Evolutionary conservation across 2,113 vertebrate species (phyloP).

Genomic region (Bufo gargarizans): DNA sequence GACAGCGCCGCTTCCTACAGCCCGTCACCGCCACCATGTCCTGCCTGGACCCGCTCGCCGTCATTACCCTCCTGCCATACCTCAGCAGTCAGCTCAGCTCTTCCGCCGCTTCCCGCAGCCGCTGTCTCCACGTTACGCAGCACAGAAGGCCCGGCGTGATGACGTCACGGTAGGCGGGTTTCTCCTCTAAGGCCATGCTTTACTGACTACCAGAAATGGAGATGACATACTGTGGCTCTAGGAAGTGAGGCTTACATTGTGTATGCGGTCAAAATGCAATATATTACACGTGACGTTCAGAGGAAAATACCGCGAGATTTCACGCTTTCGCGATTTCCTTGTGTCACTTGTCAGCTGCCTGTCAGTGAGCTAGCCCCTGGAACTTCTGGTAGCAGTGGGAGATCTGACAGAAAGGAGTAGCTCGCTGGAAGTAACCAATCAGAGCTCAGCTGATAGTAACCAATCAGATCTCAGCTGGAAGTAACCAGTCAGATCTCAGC

Average conservation of each 20-base stretch:
- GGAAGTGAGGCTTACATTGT: background rate
- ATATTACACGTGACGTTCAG: too few species aligned
- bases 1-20: too few species aligned
- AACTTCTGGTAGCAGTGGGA: background rate
- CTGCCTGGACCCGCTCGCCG: too few species aligned
- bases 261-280: too few species aligned
- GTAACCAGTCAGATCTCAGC: too few species aligned
- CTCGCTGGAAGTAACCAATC: too few species aligned
- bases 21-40: too few species aligned
- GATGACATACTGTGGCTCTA: background rate
- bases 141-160: background rate
- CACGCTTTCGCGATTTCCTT: background rate
- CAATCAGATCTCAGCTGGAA: too few species aligned
- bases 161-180: conserved; percentile 11
- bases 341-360: background rate
- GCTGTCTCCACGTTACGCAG: background rate
- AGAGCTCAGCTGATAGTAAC: too few species aligned
- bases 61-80: background rate
- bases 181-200: background rate
- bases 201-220: background rate
- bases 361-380: background rate
- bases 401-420: too few species aligned
- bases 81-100: conserved; percentile 3
- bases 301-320: background rate
- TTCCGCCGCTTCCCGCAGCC: background rate